Evolutionary conservation across 2,113 vertebrate species (phyloP).

Genomic region (Pygoscelis antarcticus): DNA sequence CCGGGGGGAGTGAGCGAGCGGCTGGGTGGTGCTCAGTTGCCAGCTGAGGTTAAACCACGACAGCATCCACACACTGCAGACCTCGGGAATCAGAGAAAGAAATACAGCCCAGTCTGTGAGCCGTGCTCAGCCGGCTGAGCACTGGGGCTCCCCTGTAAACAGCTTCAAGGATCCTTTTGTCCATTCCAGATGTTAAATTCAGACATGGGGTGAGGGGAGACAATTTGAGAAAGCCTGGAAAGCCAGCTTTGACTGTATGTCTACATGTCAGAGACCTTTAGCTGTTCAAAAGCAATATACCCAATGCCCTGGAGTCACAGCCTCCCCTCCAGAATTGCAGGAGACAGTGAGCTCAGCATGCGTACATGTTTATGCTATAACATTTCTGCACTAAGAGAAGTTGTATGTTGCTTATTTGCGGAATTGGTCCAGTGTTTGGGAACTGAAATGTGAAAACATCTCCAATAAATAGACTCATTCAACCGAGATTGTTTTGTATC

Average conservation of each 20-base stretch:
- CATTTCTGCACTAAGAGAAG: background rate
- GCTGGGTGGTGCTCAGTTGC: too few relatives aligned
- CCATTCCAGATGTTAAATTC: background rate
- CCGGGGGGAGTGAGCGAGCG: too few relatives aligned
- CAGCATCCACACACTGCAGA: background rate
- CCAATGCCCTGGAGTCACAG: background rate
- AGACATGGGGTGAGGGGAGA: background rate
- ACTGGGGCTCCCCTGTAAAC: background rate
- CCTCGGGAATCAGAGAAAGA: background rate
- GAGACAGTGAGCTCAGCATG: background rate
- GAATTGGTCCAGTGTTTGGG: background rate
- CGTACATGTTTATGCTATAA: background rate
- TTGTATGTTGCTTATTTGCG: background rate
- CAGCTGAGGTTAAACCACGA: too few relatives aligned
- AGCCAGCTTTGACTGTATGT: background rate
- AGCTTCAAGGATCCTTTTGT: background rate
- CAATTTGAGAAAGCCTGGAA: background rate
- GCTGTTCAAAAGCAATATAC: background rate
- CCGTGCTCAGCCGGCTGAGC: background rate
- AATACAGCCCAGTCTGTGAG: background rate
- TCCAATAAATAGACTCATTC: background rate
- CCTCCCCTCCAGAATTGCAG: background rate
- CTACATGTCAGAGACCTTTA: background rate
- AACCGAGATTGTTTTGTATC: background rate
- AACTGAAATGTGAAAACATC: background rate